Conservation (phyloP, 1,140 invertebrate species). For the Spodoptera litura region DNA sequence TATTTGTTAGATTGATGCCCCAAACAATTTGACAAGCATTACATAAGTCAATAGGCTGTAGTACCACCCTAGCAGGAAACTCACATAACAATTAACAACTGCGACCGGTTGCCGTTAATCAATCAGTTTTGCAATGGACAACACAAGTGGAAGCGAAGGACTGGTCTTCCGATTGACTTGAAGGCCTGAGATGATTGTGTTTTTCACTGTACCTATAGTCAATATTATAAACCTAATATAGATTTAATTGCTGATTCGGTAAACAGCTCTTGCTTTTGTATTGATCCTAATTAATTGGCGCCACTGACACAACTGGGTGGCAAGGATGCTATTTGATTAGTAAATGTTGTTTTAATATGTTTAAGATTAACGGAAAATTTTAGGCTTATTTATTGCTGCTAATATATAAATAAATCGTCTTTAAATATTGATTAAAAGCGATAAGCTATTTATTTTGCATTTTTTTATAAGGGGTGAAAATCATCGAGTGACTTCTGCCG, state of each 20-base stretch:
- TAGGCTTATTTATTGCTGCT: not conserved
- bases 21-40: not conserved
- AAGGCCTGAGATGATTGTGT: not conserved
- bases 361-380: not conserved
- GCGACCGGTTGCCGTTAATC: constrained; percentile 30
- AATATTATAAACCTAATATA: too few species aligned
- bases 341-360: not conserved
- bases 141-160: constrained; percentile 2
- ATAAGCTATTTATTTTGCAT: not conserved
- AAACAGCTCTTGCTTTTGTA: not conserved
- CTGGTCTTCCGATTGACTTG: constrained; percentile 20
- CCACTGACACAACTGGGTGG: not conserved
- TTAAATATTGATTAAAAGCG: too few species aligned
- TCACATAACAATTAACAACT: constrained; percentile 21
- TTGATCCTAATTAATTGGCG: not conserved
- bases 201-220: too few species aligned
- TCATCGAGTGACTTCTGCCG: too few species aligned
- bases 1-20: not conserved
- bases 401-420: too few species aligned
- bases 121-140: constrained; percentile 18
- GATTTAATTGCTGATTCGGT: not conserved
- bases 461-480: too few species aligned
- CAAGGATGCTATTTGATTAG: not conserved
- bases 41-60: not conserved
- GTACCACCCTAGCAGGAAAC: constrained; percentile 6